These are phyloP conservation scores for Pica pica DNA, from an alignment of 2,113 vertebrate genomes.

Conservation along the genomic window DNA sequence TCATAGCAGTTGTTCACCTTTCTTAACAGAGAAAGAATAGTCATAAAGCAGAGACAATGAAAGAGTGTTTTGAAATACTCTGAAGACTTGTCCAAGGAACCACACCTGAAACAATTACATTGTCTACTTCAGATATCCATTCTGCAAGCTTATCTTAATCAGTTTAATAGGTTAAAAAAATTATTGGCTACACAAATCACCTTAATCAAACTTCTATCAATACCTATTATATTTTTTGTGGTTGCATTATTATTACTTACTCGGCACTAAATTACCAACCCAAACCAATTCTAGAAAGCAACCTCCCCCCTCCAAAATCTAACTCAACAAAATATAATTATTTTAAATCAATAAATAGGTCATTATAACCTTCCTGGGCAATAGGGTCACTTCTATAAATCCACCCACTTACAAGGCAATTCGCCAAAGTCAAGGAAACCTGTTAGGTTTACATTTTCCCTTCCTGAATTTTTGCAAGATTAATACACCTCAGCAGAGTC, in stretches of 20 bases:
- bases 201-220: constrained; percentile 23
- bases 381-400: constrained; percentile 16
- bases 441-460: neutral
- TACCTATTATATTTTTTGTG: constrained; percentile 6
- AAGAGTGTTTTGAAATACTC: neutral
- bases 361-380: constrained; percentile 29
- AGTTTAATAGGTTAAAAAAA: neutral
- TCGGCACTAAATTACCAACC: neutral
- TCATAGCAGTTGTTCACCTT: neutral
- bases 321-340: constrained; percentile 33
- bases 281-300: neutral
- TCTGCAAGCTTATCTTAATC: neutral
- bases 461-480: constrained; percentile 7
- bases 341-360: constrained; percentile 42
- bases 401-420: neutral
- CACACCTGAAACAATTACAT: neutral
- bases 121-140: neutral
- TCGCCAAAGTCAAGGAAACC: constrained; percentile 15
- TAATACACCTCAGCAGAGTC: neutral
- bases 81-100: neutral
- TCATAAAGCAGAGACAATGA: neutral
- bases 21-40: neutral
- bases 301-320: neutral
- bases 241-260: neutral
- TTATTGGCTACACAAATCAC: neutral